Conservation (phyloP, 2,888 invertebrate genomes). For the Drosophila aldrichi region DNA sequence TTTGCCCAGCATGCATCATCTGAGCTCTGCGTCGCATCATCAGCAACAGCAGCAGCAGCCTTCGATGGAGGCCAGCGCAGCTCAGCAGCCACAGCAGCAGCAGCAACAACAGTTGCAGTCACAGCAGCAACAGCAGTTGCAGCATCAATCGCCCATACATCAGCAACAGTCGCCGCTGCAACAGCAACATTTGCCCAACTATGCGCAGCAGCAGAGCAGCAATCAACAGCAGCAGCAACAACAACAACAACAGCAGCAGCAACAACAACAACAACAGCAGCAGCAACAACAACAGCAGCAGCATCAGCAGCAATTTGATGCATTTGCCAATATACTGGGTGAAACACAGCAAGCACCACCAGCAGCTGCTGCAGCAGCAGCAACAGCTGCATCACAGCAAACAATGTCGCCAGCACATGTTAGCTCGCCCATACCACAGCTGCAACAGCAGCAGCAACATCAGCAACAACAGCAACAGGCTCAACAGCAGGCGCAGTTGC, state of each 20-base stretch:
- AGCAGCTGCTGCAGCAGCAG: constrained; percentile 36
- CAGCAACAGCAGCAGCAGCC: constrained; percentile 51
- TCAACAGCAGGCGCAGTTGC: constrained; percentile 49
- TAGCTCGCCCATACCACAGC: constrained; percentile 57
- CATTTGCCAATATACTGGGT: constrained; percentile 71
- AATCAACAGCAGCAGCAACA: constrained; percentile 80
- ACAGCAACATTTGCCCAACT: constrained; percentile 84
- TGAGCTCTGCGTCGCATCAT: constrained; percentile 44
- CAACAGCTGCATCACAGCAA: constrained; percentile 50
- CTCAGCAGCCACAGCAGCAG: constrained; percentile 59
- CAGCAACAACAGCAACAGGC: constrained; percentile 54
- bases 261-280: constrained; percentile 68
- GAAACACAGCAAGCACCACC: constrained; percentile 52
- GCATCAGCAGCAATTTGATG: constrained; percentile 71
- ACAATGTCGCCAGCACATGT: constrained; percentile 65
- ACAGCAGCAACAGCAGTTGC: constrained; percentile 74
- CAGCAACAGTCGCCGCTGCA: constrained; percentile 76
- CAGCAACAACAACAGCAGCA: constrained; percentile 32
- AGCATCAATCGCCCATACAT: constrained; percentile 77
- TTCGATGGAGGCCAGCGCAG: constrained; percentile 35
- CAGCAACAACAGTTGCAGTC: constrained; percentile 76
- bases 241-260: constrained; percentile 80
- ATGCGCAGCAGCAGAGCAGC: constrained; percentile 57
- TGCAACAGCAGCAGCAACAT: constrained; percentile 60
- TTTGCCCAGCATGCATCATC: constrained; percentile 75